A percentile compares a stretch with the other conserved stretches of the same genome.
Conservation (phyloP, 1,140 invertebrate genomes). For the Ctenoplectra terminalis region DNA sequence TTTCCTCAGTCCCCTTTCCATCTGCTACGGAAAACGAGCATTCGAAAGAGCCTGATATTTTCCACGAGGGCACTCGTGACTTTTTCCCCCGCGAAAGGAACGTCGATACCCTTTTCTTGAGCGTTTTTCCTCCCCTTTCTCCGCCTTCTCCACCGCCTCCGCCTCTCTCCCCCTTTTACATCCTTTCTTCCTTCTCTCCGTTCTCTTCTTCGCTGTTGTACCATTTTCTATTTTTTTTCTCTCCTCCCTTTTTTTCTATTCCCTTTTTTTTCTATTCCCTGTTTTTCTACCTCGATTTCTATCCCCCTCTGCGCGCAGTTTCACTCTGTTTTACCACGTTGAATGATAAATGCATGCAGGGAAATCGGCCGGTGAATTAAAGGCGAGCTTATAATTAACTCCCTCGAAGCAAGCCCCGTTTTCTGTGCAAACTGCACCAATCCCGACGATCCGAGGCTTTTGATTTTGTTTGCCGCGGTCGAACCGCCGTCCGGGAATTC, state of each 20-base stretch:
- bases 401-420: neutral
- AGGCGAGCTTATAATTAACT: conserved; percentile 14
- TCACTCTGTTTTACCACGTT: neutral
- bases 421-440: neutral
- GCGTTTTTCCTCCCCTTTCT: neutral
- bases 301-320: neutral
- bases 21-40: neutral
- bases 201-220: accelerated
- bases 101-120: conserved; percentile 29
- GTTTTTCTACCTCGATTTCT: neutral
- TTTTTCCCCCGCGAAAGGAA: neutral
- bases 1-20: neutral
- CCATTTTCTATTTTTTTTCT: too few relatives aligned
- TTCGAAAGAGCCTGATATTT: conserved; percentile 37
- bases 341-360: neutral
- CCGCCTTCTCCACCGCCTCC: too few relatives aligned
- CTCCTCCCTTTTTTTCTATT: too few relatives aligned
- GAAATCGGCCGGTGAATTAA: neutral
- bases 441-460: neutral
- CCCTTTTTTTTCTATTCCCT: too few relatives aligned
- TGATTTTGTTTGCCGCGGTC: neutral
- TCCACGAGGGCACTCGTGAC: conserved; percentile 15
- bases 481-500: neutral
- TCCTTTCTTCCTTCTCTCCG: neutral
- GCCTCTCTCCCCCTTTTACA: too few relatives aligned